Evolutionary conservation across 2,113 vertebrate genomes (phyloP), one percentile per base, ranked within the genome.

Genomic region (Vulpes lagopus): DNA sequence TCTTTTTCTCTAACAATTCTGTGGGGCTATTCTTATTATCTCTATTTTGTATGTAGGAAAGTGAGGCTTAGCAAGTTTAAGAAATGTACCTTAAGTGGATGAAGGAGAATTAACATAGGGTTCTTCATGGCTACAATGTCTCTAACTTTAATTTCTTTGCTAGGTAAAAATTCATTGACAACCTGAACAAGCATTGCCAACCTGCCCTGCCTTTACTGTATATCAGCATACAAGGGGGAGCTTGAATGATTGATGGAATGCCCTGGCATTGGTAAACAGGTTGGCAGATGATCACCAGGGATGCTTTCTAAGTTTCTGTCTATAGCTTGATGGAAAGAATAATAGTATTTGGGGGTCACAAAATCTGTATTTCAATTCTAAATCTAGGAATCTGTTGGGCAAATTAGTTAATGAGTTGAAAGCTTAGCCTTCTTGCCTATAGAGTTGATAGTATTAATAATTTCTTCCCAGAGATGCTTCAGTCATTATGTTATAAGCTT

Each of bases 371-470:
- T 91, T 80, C 87, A 94, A 76, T 97, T 19, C 25, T 51, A 62
- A 88, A 55, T 62, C 32, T 55, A 84, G 62, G 51, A 81, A 73
- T 74, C 38, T 22, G n/a, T 84, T 65, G 14, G 43, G 25, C 11
- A 86, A 92, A n/a, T 86, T 57, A 9, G 16, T 96, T 88, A 53
- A 30, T 76, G 27, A 73, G 23, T 35, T 85, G 59, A 91, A 84
- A 11, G 49, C 49, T 55, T 85, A 55, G 35, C 27, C 6, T 89
- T 81, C 51, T 55, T 91, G 38, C 35, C 23, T 78, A 2, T 17
- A 67, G 20, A 71, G 12, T 59, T 71, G 23, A 80, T 16, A 82
- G 30, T n/a, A 19, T 38, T 64, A 53, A 60, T 65, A 79, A 60
- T 30, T 69, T 85, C 16, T 7, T 83, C 25, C 16, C 32, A 32